phyloP scores from a whole-genome alignment of 2,888 invertebrate genomes.

The Nemotelus nigrinus region DNA sequence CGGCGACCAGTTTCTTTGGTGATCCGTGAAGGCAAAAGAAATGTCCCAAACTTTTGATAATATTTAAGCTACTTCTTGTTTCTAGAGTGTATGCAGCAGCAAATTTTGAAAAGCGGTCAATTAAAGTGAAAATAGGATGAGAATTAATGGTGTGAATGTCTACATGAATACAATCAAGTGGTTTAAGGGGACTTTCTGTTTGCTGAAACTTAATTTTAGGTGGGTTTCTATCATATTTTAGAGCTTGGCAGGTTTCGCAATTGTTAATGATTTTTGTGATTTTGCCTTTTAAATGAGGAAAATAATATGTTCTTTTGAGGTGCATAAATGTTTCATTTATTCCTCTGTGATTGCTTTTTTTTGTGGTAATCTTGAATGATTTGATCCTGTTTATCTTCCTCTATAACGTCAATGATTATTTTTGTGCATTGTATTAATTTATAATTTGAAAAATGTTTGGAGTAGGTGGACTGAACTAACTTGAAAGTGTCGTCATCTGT shows the following conservation, averaged over 20 bases:
- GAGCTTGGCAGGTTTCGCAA: constrained; percentile 46
- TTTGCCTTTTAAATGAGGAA: too few relatives aligned
- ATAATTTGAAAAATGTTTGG: constrained; percentile 44
- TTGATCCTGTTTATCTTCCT: constrained; percentile 50
- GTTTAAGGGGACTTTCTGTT: constrained; percentile 1
- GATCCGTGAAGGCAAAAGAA: too few relatives aligned
- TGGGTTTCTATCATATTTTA: constrained; percentile 50
- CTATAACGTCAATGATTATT: constrained; percentile 47
- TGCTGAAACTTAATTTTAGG: background rate
- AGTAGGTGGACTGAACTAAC: constrained; percentile 29
- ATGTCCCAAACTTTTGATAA: too few relatives aligned
- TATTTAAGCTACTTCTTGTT: too few relatives aligned
- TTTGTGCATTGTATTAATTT: constrained; percentile 49
- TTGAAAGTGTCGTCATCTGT: constrained; percentile 37
- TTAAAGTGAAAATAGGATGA: constrained; percentile 48
- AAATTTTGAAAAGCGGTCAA: background rate
- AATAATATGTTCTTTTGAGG: too few relatives aligned
- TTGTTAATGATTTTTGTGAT: too few relatives aligned
- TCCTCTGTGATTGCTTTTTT: constrained; percentile 50
- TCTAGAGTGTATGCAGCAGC: too few relatives aligned
- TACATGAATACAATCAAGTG: background rate
- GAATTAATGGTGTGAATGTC: constrained; percentile 50
- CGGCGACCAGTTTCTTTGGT: constrained; percentile 19
- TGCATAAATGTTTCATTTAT: constrained; percentile 51
- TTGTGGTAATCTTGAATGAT: constrained; percentile 51